Conservation (phyloP, 1,140 invertebrate species). For the Parasteatoda tepidariorum region DNA sequence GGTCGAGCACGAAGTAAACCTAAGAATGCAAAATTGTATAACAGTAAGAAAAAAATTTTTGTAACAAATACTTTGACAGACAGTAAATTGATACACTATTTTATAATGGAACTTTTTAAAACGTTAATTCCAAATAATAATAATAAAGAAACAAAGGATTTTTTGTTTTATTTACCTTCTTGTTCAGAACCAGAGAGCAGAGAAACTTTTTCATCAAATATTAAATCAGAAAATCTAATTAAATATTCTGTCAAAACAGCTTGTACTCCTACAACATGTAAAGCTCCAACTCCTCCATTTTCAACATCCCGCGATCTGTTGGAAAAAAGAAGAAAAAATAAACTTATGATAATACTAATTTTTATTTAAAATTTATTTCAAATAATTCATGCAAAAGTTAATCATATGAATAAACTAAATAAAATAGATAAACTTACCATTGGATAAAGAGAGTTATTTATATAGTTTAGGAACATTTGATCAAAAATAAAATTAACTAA, state of each 20-base stretch:
- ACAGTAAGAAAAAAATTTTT: background rate
- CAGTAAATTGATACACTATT: too few relatives aligned
- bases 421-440: too few relatives aligned
- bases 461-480: too few relatives aligned
- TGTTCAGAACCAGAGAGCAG: constrained; percentile 20
- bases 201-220: constrained; percentile 56
- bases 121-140: too few relatives aligned
- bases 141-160: background rate
- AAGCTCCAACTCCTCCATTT: constrained; percentile 59
- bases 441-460: too few relatives aligned
- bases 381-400: background rate
- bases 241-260: constrained; percentile 61
- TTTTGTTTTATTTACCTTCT: constrained; percentile 41
- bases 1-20: constrained; percentile 39
- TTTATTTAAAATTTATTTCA: background rate
- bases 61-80: too few relatives aligned
- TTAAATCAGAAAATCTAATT: constrained; percentile 58
- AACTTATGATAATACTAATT: background rate
- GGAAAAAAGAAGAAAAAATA: background rate
- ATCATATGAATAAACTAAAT: too few relatives aligned
- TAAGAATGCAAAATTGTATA: background rate
- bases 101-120: too few relatives aligned
- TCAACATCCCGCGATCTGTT: constrained; percentile 56
- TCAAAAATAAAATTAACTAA: too few relatives aligned
- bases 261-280: constrained; percentile 61